Evolutionary conservation across 2,113 vertebrate species (phyloP).

Genomic region (Xyrauchen texanus): DNA sequence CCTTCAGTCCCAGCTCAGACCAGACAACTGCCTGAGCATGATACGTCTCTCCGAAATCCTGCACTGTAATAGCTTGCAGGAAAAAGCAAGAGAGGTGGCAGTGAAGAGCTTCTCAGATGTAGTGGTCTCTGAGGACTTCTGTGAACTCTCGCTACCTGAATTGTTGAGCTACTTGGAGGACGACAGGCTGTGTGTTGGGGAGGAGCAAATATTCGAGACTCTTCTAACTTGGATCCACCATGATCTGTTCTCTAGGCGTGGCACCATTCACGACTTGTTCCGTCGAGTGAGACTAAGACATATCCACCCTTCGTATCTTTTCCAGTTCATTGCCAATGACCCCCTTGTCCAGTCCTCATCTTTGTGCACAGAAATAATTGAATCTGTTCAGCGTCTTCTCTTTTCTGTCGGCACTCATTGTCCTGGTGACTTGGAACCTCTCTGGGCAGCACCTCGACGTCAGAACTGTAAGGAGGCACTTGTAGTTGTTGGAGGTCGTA

Average conservation of each 20-base stretch:
- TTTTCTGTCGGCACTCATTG: slow-evolving; percentile 78
- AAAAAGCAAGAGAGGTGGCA: slow-evolving; percentile 84
- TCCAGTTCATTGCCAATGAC: slow-evolving; percentile 90
- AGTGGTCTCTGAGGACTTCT: slow-evolving; percentile 83
- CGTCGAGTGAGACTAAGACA: slow-evolving; percentile 88
- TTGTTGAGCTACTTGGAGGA: slow-evolving; percentile 88
- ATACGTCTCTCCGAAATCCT: slow-evolving; percentile 84
- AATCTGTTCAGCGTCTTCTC: slow-evolving; percentile 82
- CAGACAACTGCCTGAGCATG: slow-evolving; percentile 92
- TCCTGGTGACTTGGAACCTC: slow-evolving; percentile 67
- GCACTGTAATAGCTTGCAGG: slow-evolving; percentile 79
- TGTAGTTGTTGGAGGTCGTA: slow-evolving; percentile 87
- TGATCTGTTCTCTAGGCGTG: slow-evolving; percentile 78
- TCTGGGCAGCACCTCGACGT: slow-evolving; percentile 80
- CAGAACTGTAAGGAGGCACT: slow-evolving; percentile 84
- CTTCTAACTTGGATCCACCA: slow-evolving; percentile 90
- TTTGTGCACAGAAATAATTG: slow-evolving; percentile 83
- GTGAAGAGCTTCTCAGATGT: slow-evolving; percentile 86
- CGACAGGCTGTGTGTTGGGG: slow-evolving; percentile 86
- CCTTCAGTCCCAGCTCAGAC: slow-evolving; percentile 84
- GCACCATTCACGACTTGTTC: slow-evolving; percentile 84
- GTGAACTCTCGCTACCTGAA: slow-evolving; percentile 85
- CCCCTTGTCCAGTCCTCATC: slow-evolving; percentile 86
- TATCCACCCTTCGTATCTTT: slow-evolving; percentile 92
- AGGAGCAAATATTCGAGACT: slow-evolving; percentile 93